phyloP scores from a whole-genome alignment of 1,140 invertebrate species.

The Drosophila ercepeae region DNA sequence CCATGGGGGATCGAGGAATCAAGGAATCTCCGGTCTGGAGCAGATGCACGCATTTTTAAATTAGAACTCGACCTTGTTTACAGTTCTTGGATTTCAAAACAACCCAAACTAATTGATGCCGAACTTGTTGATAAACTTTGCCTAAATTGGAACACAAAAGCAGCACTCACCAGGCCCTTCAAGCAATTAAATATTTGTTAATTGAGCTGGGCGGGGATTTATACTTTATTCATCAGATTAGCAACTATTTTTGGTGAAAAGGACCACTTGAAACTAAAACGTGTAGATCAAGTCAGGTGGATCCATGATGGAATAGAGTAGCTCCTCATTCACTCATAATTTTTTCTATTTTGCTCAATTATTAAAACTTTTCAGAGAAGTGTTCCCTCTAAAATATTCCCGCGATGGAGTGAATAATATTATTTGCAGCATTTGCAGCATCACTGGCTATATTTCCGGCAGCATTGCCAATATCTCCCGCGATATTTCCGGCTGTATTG shows the following conservation, averaged over 20 bases:
- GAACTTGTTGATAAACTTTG: constrained; percentile 61
- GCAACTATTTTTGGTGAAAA: not conserved
- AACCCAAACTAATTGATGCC: constrained; percentile 65
- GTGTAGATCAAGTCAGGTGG: constrained; percentile 20
- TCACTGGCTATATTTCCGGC: constrained; percentile 1
- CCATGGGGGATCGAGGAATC: constrained; percentile 27
- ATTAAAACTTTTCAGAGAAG: not conserved
- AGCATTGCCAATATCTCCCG: constrained; percentile 2
- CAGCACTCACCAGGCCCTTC: constrained; percentile 27
- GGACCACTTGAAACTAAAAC: constrained; percentile 44
- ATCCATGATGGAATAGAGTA: not conserved
- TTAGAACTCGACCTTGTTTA: constrained; percentile 66
- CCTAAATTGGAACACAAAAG: constrained; percentile 54
- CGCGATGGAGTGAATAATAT: constrained; percentile 8
- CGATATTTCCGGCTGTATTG: constrained; percentile 5
- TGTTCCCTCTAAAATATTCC: constrained; percentile 4
- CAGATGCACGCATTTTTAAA: constrained; percentile 34
- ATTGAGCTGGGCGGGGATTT: constrained; percentile 18
- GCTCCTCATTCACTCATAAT: not conserved
- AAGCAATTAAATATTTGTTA: constrained; percentile 52
- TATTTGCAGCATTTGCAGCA: constrained; percentile 3
- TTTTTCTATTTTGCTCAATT: constrained; percentile 3
- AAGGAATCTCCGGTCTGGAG: constrained; percentile 19
- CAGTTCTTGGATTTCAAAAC: constrained; percentile 72
- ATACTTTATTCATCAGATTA: constrained; percentile 25